A percentile compares a stretch with the other conserved stretches of the same genome.
Conservation (phyloP, 2,888 invertebrate species). For the Drosophila meridiana region DNA sequence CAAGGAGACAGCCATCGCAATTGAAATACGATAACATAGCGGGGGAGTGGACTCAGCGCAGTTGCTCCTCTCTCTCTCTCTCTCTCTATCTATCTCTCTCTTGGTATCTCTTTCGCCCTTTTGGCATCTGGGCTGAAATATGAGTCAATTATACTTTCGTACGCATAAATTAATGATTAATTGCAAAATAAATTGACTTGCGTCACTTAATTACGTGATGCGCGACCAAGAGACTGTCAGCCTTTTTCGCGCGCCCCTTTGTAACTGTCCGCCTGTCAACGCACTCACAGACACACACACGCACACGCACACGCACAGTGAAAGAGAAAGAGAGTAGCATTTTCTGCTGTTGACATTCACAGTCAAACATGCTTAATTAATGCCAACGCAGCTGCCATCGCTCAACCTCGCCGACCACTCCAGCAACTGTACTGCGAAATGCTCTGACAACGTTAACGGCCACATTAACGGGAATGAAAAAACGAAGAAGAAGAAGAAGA, state of each 20-base stretch:
- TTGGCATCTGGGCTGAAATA: constrained; percentile 65
- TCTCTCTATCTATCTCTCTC: not conserved
- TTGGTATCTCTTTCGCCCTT: not conserved
- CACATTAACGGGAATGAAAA: constrained; percentile 62
- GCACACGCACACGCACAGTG: constrained; percentile 23
- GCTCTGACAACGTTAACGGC: constrained; percentile 75
- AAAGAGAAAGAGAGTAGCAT: constrained; percentile 26
- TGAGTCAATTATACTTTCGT: constrained; percentile 78
- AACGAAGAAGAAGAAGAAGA: constrained; percentile 11
- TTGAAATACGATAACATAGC: constrained; percentile 44
- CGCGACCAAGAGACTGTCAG: constrained; percentile 52
- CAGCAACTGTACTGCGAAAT: constrained; percentile 55
- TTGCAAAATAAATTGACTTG: constrained; percentile 83
- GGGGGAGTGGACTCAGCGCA: not conserved
- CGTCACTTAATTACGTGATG: constrained; percentile 78
- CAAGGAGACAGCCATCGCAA: constrained; percentile 25
- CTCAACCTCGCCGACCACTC: constrained; percentile 46
- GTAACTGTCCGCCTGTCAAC: constrained; percentile 59
- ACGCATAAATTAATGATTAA: constrained; percentile 83
- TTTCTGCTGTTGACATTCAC: constrained; percentile 78
- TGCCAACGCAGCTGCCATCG: constrained; percentile 66
- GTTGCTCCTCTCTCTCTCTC: not conserved
- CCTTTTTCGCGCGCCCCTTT: constrained; percentile 39
- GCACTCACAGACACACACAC: constrained; percentile 43
- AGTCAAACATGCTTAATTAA: constrained; percentile 82